phyloP scores from a whole-genome alignment of 1,140 invertebrate species.

The Steinernema khuongi region DNA sequence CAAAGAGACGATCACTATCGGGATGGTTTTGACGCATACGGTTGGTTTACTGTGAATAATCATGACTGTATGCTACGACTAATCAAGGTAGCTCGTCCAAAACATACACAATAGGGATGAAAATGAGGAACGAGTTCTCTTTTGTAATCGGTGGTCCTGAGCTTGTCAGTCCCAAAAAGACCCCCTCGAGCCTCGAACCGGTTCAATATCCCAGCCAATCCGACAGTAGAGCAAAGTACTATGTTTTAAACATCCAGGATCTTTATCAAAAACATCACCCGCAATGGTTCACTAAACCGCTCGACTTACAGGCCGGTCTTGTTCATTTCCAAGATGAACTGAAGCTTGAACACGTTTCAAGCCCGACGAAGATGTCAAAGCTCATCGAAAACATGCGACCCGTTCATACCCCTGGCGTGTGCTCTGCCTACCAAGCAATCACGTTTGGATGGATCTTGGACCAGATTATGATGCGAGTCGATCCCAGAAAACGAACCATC shows the following conservation, averaged over 20 bases:
- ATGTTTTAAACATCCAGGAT: neutral
- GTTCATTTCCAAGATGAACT: slow-evolving; percentile 29
- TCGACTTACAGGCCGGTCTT: slow-evolving; percentile 30
- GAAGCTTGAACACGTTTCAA: neutral
- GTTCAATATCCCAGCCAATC: neutral
- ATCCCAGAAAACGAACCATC: neutral
- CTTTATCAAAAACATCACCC: neutral
- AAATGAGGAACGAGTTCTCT: neutral
- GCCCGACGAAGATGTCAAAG: neutral
- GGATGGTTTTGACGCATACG: slow-evolving; percentile 59
- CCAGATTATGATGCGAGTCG: neutral
- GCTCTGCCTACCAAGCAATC: slow-evolving; percentile 5
- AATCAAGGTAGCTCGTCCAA: neutral
- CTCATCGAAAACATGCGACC: neutral
- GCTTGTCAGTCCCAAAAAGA: neutral
- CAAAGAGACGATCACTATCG: slow-evolving; percentile 61
- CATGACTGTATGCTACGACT: too few species aligned
- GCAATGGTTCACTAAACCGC: neutral
- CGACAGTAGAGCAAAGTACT: neutral
- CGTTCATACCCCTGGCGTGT: neutral
- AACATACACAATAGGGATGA: neutral
- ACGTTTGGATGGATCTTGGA: slow-evolving; percentile 1
- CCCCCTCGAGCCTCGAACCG: neutral
- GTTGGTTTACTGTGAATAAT: slow-evolving; percentile 41
- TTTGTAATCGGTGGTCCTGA: neutral